Conservation (phyloP, 1,140 invertebrate species). For the Trialeurodes vaporariorum region DNA sequence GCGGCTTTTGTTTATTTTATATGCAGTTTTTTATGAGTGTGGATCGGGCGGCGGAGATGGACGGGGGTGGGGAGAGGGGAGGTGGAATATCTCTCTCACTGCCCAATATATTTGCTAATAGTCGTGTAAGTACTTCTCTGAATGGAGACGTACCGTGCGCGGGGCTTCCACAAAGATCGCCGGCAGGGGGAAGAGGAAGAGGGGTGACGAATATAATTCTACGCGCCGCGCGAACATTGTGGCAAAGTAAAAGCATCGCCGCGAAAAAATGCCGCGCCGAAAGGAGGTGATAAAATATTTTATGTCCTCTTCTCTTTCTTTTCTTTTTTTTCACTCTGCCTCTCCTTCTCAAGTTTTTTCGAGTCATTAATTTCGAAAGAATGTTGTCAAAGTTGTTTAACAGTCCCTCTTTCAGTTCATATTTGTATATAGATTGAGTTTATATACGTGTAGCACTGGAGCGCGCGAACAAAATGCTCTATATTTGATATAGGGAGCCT, state of each 20-base stretch:
- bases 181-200: not conserved
- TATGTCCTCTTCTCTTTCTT: not conserved
- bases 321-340: too few species aligned
- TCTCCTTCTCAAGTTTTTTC: not conserved
- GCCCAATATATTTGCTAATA: not conserved
- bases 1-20: too few species aligned
- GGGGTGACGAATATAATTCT: not conserved
- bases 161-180: too few species aligned
- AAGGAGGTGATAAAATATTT: slow-evolving; percentile 1
- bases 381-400: slow-evolving; percentile 1
- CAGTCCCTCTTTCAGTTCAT: not conserved
- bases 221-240: not conserved
- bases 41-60: too few species aligned
- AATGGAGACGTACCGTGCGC: not conserved
- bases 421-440: too few species aligned
- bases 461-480: too few species aligned
- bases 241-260: not conserved
- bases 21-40: too few species aligned
- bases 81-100: too few species aligned
- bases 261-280: too few species aligned
- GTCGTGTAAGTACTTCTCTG: not conserved
- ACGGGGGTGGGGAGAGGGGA: too few species aligned
- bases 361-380: not conserved
- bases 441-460: too few species aligned
- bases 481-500: too few species aligned